phyloP scores from a whole-genome alignment of 2,888 invertebrate genomes.

The Dicyrtoma fusca region DNA sequence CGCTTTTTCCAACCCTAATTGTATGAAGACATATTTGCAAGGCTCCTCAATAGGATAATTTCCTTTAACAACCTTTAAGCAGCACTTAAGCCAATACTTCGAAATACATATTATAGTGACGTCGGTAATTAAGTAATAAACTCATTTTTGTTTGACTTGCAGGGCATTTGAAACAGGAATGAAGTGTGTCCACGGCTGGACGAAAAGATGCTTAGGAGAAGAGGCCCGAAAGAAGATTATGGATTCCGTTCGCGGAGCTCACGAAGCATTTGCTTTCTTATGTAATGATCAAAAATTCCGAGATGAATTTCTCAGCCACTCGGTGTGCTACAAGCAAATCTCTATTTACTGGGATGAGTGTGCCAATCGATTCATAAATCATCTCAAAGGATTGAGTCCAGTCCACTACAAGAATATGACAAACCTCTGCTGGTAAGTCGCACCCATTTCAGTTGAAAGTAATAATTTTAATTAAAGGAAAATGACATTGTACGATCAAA shows the following conservation, averaged over 20 bases:
- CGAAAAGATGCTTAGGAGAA: constrained; percentile 43
- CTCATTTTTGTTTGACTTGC: background rate
- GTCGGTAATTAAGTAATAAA: too few species aligned
- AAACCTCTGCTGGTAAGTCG: constrained; percentile 42
- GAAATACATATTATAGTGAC: background rate
- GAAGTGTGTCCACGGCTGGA: constrained; percentile 44
- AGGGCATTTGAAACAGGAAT: constrained; percentile 47
- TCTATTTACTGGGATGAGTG: constrained; percentile 51
- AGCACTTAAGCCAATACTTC: too few species aligned
- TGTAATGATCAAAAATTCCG: constrained; percentile 48
- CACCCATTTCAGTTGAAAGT: too few species aligned
- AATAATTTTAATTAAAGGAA: too few species aligned
- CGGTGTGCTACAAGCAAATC: constrained; percentile 46
- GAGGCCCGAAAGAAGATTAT: constrained; percentile 40
- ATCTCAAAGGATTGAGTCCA: constrained; percentile 15
- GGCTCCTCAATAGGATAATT: too few species aligned
- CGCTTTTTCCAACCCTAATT: too few species aligned
- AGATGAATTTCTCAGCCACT: constrained; percentile 46
- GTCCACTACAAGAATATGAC: constrained; percentile 12
- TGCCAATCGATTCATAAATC: constrained; percentile 36
- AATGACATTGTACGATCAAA: too few species aligned
- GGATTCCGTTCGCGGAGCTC: constrained; percentile 44
- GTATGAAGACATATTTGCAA: too few species aligned
- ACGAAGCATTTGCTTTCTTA: constrained; percentile 40
- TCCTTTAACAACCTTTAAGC: too few species aligned